These are phyloP conservation scores for Magallana ariakensis DNA, from an alignment of 1,140 invertebrate genomes.

Conservation along the genomic window DNA sequence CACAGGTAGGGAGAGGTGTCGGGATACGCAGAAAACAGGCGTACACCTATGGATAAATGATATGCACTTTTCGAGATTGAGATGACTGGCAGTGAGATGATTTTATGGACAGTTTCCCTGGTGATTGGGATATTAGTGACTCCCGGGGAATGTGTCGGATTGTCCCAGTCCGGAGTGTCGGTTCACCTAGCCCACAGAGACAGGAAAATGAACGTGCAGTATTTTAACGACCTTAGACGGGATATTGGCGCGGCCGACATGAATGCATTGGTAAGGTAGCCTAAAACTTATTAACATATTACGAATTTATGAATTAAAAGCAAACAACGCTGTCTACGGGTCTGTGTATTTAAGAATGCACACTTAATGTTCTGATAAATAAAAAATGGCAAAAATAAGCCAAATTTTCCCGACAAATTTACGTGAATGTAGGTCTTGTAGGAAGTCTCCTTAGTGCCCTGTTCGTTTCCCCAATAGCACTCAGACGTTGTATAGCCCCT, in stretches of 20 bases:
- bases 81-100: not conserved
- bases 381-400: not conserved
- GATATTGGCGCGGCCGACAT: not conserved
- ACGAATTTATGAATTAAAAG: not conserved
- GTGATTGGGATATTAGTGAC: not conserved
- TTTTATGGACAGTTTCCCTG: not conserved
- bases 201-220: constrained; percentile 24
- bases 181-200: not conserved
- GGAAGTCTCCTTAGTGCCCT: too few species aligned
- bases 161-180: not conserved
- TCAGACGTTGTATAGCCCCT: not conserved
- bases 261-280: constrained; percentile 7
- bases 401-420: not conserved
- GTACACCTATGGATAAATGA: not conserved
- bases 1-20: not conserved
- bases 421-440: not conserved
- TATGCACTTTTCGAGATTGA: not conserved
- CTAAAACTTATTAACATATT: not conserved
- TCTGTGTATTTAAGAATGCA: too few species aligned
- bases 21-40: not conserved
- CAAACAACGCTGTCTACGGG: too few species aligned
- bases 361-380: not conserved
- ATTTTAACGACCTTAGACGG: not conserved
- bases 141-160: not conserved
- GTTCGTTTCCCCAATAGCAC: not conserved